A percentile compares a stretch with the other conserved stretches of the same genome.
These are phyloP conservation scores for Agrypnia vestita DNA, from an alignment of 1,140 invertebrate genomes.

Conservation along the genomic window DNA sequence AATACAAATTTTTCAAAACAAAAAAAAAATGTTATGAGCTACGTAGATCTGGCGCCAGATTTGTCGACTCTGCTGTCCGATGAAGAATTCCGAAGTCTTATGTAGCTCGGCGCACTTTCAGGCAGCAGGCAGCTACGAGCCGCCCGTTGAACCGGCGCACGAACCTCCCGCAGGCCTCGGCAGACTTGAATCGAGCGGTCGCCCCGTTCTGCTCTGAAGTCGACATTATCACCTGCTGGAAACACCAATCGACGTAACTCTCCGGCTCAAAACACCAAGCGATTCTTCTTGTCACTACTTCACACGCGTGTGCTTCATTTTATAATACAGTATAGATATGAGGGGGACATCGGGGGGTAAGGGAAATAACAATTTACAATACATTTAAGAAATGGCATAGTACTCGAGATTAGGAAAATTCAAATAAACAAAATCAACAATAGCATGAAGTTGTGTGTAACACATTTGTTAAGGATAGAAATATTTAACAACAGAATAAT, in stretches of 20 bases:
- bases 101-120: conserved; percentile 35
- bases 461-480: no score
- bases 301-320: background rate
- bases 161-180: conserved; percentile 48
- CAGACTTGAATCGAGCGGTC: conserved; percentile 44
- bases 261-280: background rate
- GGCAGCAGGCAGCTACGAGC: conserved; percentile 54
- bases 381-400: background rate
- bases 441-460: background rate
- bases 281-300: background rate
- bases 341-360: background rate
- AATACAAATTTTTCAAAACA: no score
- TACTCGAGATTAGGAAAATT: no score
- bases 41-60: no score
- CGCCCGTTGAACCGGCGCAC: conserved; percentile 53
- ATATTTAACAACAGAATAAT: background rate
- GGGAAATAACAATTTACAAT: background rate
- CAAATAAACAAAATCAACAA: background rate
- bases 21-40: no score
- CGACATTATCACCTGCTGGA: conserved; percentile 49
- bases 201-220: conserved; percentile 44
- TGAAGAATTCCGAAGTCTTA: background rate
- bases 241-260: conserved; percentile 47
- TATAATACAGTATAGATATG: background rate
- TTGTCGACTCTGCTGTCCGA: no score